Evolutionary conservation across 1,140 invertebrate species (phyloP).

Genomic region (Drusus annulatus): DNA sequence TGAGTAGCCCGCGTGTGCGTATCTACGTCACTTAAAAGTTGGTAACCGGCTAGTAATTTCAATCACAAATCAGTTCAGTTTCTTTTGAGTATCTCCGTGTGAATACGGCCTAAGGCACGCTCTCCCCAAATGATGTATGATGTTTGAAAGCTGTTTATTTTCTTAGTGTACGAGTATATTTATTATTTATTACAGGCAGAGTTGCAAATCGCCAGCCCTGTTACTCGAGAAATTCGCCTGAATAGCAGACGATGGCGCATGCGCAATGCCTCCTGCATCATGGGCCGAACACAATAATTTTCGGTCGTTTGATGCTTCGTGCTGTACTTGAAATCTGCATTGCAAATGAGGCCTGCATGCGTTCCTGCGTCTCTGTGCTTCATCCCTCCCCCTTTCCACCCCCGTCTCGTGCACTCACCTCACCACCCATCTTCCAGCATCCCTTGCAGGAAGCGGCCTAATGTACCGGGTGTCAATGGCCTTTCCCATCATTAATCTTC

Average conservation of each 20-base stretch:
- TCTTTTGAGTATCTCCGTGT: too few species aligned
- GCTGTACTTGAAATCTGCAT: conserved; percentile 49
- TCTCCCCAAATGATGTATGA: too few species aligned
- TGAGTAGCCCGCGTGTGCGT: too few species aligned
- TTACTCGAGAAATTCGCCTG: background rate
- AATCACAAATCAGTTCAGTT: too few species aligned
- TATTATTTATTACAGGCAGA: too few species aligned
- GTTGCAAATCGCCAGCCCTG: too few species aligned
- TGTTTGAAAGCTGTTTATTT: too few species aligned
- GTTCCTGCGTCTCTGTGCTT: conserved; percentile 2
- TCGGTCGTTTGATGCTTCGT: conserved; percentile 54
- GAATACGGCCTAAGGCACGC: too few species aligned
- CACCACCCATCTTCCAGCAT: background rate
- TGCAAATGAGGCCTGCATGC: conserved; percentile 48
- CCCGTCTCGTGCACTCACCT: background rate
- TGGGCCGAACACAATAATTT: conserved; percentile 52
- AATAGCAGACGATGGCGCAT: background rate
- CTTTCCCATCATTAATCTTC: conserved; percentile 48
- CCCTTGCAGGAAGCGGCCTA: conserved; percentile 43
- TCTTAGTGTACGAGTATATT: too few species aligned
- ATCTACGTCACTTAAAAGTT: too few species aligned
- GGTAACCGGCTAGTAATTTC: too few species aligned
- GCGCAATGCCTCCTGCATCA: conserved; percentile 41
- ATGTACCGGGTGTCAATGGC: conserved; percentile 57
- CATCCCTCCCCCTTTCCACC: conserved; percentile 22